These are phyloP conservation scores for Tricholaema leucomelas DNA, from an alignment of 2,113 vertebrate species.

Conservation along the genomic window DNA sequence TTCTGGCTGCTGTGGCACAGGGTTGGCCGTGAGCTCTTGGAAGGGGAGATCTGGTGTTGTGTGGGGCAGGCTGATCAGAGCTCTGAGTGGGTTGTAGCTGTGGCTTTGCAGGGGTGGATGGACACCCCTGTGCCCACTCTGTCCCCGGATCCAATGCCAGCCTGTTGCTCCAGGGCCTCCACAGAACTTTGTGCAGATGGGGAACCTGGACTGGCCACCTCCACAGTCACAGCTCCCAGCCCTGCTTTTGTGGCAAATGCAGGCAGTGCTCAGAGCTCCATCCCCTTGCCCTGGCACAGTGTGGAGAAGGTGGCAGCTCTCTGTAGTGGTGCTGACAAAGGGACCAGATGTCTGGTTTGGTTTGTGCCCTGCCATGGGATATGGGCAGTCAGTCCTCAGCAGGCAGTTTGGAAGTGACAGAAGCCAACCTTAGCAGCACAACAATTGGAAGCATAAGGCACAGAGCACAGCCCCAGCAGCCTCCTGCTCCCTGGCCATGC, in stretches of 20 bases:
- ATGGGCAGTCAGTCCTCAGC: not conserved
- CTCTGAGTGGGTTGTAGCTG: too few relatives aligned
- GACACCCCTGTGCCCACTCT: not conserved
- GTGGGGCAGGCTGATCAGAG: not conserved
- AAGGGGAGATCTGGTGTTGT: accelerated
- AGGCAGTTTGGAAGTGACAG: not conserved
- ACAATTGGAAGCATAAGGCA: not conserved
- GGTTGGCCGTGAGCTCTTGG: not conserved
- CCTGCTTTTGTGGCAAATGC: not conserved
- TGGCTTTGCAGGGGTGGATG: accelerated
- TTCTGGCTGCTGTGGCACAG: not conserved
- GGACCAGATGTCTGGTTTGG: not conserved
- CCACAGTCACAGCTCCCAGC: not conserved
- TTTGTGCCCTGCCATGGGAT: not conserved
- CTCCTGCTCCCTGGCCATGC: not conserved
- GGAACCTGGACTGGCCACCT: not conserved
- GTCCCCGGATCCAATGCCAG: not conserved
- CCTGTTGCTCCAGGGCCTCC: not conserved
- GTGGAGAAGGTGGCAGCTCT: not conserved
- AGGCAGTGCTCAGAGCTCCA: not conserved
- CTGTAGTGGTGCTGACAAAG: not conserved
- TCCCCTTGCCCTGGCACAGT: not conserved
- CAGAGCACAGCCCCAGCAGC: not conserved
- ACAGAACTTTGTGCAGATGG: not conserved
- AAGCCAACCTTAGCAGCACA: not conserved